phyloP scores from a whole-genome alignment of 2,797 vertebrate species.

The Vireo griseus region DNA sequence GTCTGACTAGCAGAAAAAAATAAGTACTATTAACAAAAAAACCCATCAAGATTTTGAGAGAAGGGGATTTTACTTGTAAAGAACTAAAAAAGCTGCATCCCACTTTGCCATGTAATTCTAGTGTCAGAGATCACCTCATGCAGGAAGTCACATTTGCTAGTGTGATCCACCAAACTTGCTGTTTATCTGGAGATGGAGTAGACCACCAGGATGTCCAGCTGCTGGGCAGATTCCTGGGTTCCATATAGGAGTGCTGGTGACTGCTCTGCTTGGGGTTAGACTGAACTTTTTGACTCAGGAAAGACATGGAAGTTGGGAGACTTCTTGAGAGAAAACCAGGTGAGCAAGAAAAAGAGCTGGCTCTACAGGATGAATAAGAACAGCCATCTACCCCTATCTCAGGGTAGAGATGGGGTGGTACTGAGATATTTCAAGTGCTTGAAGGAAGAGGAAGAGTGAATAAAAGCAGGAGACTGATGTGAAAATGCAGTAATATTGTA shows the following conservation, averaged over 20 bases:
- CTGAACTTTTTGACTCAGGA: not conserved
- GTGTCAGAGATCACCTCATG: not conserved
- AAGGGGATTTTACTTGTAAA: not conserved
- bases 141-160: not conserved
- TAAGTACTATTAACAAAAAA: not conserved
- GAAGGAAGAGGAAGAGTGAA: not conserved
- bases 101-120: accelerated
- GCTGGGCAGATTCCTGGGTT: not conserved
- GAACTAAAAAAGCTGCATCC: not conserved
- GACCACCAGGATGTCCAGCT: not conserved
- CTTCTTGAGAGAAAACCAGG: not conserved
- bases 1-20: not conserved
- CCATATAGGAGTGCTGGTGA: not conserved
- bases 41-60: not conserved
- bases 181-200: not conserved
- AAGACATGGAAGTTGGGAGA: not conserved
- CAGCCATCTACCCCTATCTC: not conserved
- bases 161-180: not conserved
- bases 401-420: not conserved
- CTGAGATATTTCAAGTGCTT: not conserved
- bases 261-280: not conserved
- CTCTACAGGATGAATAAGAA: not conserved
- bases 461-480: not conserved
- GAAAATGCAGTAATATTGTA: not conserved
- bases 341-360: not conserved